Percentiles rank a stretch among this genome's conserved stretches.
Evolutionary conservation across 2,888 invertebrate genomes (phyloP).

Genomic region (Lymantria dispar): DNA sequence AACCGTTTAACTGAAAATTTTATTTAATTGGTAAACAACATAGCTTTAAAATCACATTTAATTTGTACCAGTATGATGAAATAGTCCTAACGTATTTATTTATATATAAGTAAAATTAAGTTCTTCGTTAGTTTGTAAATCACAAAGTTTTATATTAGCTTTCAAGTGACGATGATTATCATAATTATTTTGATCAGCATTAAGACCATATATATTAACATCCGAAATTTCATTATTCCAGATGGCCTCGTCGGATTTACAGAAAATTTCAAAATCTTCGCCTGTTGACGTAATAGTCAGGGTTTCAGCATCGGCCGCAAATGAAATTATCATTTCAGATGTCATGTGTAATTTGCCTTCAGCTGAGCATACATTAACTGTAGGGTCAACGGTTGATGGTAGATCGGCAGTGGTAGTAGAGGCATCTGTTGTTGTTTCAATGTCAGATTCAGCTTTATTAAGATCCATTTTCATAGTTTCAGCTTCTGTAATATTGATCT

Average conservation of each 20-base stretch:
- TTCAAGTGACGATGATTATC: conserved; percentile 51
- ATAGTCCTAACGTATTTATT: too few species aligned
- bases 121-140: conserved; percentile 29
- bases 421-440: conserved; percentile 9
- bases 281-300: conserved; percentile 46
- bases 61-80: too few species aligned
- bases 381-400: conserved; percentile 1
- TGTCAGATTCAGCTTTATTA: neutral
- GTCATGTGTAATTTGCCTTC: conserved; percentile 54
- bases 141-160: conserved; percentile 49
- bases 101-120: conserved; percentile 13
- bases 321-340: conserved; percentile 42
- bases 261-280: conserved; percentile 44
- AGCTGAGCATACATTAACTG: conserved; percentile 37
- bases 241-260: conserved; percentile 31
- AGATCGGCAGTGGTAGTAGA: conserved; percentile 4
- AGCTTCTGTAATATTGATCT: conserved; percentile 17
- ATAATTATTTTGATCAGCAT: conserved; percentile 61
- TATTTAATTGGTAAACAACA: too few species aligned
- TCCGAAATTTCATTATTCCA: conserved; percentile 46
- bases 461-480: neutral
- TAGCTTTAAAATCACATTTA: too few species aligned
- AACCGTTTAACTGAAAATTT: too few species aligned
- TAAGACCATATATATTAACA: conserved; percentile 62
- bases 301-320: conserved; percentile 44